These are phyloP conservation scores for Phrynocephalus forsythii DNA, from an alignment of 2,797 vertebrate genomes.

Conservation along the genomic window DNA sequence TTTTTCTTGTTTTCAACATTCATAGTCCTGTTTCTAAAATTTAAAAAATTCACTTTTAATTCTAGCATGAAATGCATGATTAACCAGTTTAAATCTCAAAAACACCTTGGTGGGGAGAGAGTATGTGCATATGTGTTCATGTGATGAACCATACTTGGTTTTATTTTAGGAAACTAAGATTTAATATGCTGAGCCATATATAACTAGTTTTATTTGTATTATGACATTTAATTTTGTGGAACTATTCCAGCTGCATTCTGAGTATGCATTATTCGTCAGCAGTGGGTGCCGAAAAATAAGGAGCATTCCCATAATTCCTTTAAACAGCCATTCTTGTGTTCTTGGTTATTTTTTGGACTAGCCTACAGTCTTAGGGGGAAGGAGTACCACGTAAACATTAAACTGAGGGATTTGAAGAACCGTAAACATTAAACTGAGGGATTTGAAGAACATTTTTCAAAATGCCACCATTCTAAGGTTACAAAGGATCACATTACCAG, in stretches of 20 bases:
- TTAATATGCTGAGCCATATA: conserved; percentile 36
- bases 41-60: conserved; percentile 40
- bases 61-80: conserved; percentile 47
- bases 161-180: conserved; percentile 46
- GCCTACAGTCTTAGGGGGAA: not conserved
- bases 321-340: not conserved
- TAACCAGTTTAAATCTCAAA: conserved; percentile 42
- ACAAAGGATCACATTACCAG: not conserved
- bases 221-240: conserved; percentile 5
- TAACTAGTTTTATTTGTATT: conserved; percentile 42
- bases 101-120: conserved; percentile 26
- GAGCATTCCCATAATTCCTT: not conserved
- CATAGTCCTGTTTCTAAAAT: not conserved
- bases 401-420: not conserved
- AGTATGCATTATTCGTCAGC: conserved; percentile 13
- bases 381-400: not conserved
- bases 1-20: too few relatives aligned
- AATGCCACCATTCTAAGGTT: not conserved
- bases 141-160: not conserved
- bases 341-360: not conserved
- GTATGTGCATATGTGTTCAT: not conserved
- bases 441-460: not conserved
- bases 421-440: not conserved
- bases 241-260: conserved; percentile 25
- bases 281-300: not conserved